phyloP scores from a whole-genome alignment of 2,113 vertebrate genomes.

The Lethenteron camtschaticum region DNA sequence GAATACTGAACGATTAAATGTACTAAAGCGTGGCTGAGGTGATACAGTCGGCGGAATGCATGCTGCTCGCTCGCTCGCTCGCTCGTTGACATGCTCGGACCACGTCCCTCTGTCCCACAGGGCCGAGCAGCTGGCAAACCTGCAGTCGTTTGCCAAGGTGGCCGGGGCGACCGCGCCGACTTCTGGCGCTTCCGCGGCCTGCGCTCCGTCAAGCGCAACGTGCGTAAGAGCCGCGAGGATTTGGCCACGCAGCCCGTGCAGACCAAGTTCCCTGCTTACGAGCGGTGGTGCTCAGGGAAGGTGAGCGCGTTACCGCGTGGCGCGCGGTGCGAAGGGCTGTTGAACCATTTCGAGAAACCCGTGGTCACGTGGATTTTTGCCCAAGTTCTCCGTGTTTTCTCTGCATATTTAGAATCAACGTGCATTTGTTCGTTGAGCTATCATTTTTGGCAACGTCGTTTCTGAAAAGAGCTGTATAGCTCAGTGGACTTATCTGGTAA shows the following conservation, averaged over 20 bases:
- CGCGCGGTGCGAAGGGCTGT: no score
- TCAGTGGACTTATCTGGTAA: no score
- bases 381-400: no score
- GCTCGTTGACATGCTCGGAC: no score
- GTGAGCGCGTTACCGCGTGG: conserved; percentile 17
- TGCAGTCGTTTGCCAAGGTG: conserved; percentile 25
- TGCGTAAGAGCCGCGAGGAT: conserved; percentile 48
- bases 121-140: conserved; percentile 50
- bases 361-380: no score
- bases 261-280: conserved; percentile 67
- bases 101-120: conserved; percentile 19
- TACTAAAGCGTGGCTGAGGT: neutral
- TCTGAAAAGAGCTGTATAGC: no score
- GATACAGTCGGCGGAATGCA: neutral
- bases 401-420: no score
- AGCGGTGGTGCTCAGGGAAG: conserved; percentile 71
- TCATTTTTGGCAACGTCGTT: no score
- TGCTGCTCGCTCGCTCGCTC: neutral
- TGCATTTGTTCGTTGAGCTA: no score
- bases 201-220: conserved; percentile 54
- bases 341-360: no score
- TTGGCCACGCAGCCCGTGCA: conserved; percentile 67
- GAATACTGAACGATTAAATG: no score
- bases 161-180: conserved; percentile 43
- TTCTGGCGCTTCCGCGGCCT: conserved; percentile 91